Conservation (phyloP, 2,888 invertebrate species). For the Chrysotoxum bicinctum region DNA sequence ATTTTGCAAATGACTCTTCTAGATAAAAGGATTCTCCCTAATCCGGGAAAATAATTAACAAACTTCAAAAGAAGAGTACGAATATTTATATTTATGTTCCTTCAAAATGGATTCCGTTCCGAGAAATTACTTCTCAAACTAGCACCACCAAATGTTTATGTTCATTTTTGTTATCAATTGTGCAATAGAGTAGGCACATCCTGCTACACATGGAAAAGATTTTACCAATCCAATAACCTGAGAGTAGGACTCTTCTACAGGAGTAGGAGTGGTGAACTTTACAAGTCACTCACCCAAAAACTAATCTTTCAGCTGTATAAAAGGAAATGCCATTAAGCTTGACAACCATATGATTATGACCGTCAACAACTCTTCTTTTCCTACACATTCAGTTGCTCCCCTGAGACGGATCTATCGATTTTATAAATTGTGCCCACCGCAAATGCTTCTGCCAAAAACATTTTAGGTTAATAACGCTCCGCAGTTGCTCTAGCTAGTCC, state of each 20-base stretch:
- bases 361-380: slow-evolving; percentile 13
- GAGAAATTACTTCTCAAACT: background rate
- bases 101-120: background rate
- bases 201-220: background rate
- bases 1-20: too few species aligned
- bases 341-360: slow-evolving; percentile 8
- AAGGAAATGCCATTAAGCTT: background rate
- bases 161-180: background rate
- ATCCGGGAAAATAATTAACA: too few species aligned
- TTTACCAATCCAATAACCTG: background rate
- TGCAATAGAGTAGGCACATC: background rate
- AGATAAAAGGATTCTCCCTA: too few species aligned
- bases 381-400: slow-evolving; percentile 35
- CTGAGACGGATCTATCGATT: slow-evolving; percentile 64
- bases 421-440: slow-evolving; percentile 48
- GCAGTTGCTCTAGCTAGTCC: slow-evolving; percentile 13
- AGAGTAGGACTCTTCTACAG: background rate
- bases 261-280: background rate
- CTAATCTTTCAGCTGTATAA: slow-evolving; percentile 4
- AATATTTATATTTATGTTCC: background rate
- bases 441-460: slow-evolving; percentile 57
- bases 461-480: slow-evolving; percentile 59
- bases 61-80: background rate
- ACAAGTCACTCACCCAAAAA: slow-evolving; percentile 5
- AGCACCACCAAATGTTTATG: background rate